Evolutionary conservation across 2,113 vertebrate species (phyloP), one percentile per base, ranked within the genome.

Genomic region (Neogale vison): DNA sequence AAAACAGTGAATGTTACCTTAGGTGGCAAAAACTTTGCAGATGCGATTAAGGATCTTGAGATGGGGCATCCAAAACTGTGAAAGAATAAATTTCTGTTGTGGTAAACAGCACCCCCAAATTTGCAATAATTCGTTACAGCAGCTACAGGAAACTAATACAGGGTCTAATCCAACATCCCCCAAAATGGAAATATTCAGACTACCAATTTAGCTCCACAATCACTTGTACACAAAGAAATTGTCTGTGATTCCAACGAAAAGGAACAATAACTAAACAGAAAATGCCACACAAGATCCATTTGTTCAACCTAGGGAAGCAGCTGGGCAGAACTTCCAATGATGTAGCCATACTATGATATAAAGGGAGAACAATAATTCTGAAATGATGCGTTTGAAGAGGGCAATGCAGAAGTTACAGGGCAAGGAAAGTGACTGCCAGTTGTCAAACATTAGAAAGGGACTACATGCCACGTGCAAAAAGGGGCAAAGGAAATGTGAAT

Each of bases 251-350:
- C 42, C 81, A 47, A 93, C 18, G 90, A 52, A 94, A 80, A 80
- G n/a, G 23, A 96, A 57, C 23, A 96, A 65, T 29, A 87, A 92
- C 34, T 71, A 83, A 90, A 74, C 29, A 92, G 45, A 86, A 94
- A 97, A 83, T 55, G 85, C 8, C 47, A 83, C 4, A 20, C 50
- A 76, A 77, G 45, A 61, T 71, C 80, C 39, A 90, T 79, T 90
- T 81, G 89, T 87, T 93, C 71, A 97, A 21, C 14, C 8, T 71
- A 71, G 59, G 52, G 52, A 57, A 81, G 52, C 17, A 89, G 59
- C 77, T 85, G 50, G 67, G 69, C 26, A 84, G 61, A 72, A 81
- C 55, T 7, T 96, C 71, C 55, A 88, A 59, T 84, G 50, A 90
- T 7, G 24, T 36, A 88, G 65, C 57, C 24, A 82, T 81, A 93